These are phyloP conservation scores for Monopterus albus DNA, from an alignment of 2,113 vertebrate genomes.

Conservation along the genomic window DNA sequence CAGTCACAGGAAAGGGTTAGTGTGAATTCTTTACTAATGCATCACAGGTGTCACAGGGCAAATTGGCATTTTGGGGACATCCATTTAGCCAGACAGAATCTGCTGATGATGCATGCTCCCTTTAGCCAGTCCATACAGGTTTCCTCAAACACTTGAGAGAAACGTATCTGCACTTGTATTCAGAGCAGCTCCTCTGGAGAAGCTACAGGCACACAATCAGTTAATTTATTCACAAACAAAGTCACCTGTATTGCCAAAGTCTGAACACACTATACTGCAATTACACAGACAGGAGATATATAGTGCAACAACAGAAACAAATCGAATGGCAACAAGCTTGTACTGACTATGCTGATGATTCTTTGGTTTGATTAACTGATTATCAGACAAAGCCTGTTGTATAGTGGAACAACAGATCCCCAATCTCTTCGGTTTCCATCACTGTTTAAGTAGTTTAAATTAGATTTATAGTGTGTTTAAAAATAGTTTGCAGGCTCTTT, in stretches of 20 bases:
- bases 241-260: too few relatives aligned
- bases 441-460: slow-evolving; percentile 6
- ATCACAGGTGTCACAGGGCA: slow-evolving; percentile 8
- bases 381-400: neutral
- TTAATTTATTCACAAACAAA: too few relatives aligned
- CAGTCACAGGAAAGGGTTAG: neutral
- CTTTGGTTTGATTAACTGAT: slow-evolving; percentile 2
- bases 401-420: slow-evolving; percentile 12
- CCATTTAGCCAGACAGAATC: slow-evolving; percentile 4
- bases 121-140: slow-evolving; percentile 4
- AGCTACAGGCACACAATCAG: too few relatives aligned
- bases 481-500: slow-evolving; percentile 18
- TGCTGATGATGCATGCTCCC: neutral
- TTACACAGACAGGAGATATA: neutral
- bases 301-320: neutral
- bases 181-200: neutral
- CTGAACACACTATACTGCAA: neutral
- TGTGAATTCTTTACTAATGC: neutral
- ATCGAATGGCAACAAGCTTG: neutral
- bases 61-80: slow-evolving; percentile 16
- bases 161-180: neutral
- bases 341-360: neutral
- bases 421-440: slow-evolving; percentile 5
- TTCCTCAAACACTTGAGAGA: neutral
- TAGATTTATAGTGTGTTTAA: slow-evolving; percentile 2